Base-by-base conservation (phyloP, 2,113 vertebrate species). In the Sorex fumeus region DNA sequence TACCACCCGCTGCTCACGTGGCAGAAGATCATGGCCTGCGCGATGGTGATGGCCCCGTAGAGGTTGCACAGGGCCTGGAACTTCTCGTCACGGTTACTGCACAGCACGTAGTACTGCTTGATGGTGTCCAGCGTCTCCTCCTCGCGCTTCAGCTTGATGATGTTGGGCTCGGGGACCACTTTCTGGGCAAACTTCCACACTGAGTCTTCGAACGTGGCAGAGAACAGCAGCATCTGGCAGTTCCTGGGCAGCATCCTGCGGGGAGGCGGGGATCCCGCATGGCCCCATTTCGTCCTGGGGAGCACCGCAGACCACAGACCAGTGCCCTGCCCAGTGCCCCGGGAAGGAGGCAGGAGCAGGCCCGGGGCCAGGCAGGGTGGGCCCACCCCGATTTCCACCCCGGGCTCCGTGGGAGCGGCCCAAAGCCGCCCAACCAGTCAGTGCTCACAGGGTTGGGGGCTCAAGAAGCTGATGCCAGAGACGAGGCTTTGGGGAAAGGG, bases 111-210 rank as follows among this genome's bases (percentile, higher is more conserved):
- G 86, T 99, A 99, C 97, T 99, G 99, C 94, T 99, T 99, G 97
- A 99, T 99, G 91, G 98, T 99, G 97, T 99, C 99, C 97, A 99
- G 94, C 0, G 99, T 99, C 98, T 99, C 99, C 97, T 99, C 99
- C 86, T 99, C 99, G 0, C 99, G 98, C 95, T 98, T 99, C 97
- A 99, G 98, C 88, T 98, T 98, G 98, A 99, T 99, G 57, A 99
- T 98, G 86, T 99, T 99, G 30, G 99, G 99, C 80, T 99, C 99
- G 0, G 99, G 98, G 84, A 99, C 98, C 64, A 99, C 97, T 90
- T 98, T 98, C 90, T 99, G 98, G 5, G 99, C 99, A 97, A 99
- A 99, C 43, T 93, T 98, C 99, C 99, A 99, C 83, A 99, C 99
- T 0, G 99, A 98, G 86, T 99, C 99, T 93, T 99, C 99, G 6